Evolutionary conservation across 2,113 vertebrate species (phyloP).

Genomic region (Ciconia maguari): DNA sequence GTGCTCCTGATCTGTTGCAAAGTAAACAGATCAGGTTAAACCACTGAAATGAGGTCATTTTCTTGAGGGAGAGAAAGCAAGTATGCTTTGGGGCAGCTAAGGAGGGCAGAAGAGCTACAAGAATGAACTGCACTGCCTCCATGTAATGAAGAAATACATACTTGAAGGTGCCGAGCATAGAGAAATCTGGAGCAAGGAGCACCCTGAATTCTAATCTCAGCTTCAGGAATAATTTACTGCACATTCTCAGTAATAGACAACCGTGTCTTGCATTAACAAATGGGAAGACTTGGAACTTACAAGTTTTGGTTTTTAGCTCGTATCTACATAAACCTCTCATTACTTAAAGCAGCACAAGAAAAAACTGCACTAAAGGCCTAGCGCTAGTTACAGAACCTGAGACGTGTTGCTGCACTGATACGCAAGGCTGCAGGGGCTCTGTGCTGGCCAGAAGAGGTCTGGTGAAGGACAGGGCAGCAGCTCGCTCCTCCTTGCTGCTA

Average conservation of each 20-base stretch:
- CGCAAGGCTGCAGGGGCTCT: neutral
- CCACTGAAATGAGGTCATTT: neutral
- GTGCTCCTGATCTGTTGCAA: neutral
- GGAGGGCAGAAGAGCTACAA: neutral
- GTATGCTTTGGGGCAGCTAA: neutral
- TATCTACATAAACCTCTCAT: neutral
- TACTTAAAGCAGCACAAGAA: neutral
- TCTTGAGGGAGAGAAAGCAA: neutral
- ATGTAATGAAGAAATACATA: neutral
- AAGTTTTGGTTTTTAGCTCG: neutral
- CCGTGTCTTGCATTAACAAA: neutral
- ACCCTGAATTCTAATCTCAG: neutral
- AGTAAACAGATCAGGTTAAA: constrained; percentile 2
- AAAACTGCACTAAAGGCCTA: neutral
- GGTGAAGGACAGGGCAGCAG: neutral
- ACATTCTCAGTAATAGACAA: neutral
- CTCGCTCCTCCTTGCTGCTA: neutral
- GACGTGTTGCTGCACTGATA: neutral
- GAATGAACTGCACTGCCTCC: neutral
- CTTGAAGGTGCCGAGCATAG: neutral
- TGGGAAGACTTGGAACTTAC: neutral
- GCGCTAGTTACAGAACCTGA: neutral
- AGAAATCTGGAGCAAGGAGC: neutral
- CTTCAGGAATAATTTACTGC: neutral
- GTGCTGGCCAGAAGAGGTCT: neutral